Percentiles rank a stretch among this genome's conserved stretches.
Evolutionary conservation across 2,888 invertebrate genomes (phyloP).

Genomic region (Saturnia japonica): DNA sequence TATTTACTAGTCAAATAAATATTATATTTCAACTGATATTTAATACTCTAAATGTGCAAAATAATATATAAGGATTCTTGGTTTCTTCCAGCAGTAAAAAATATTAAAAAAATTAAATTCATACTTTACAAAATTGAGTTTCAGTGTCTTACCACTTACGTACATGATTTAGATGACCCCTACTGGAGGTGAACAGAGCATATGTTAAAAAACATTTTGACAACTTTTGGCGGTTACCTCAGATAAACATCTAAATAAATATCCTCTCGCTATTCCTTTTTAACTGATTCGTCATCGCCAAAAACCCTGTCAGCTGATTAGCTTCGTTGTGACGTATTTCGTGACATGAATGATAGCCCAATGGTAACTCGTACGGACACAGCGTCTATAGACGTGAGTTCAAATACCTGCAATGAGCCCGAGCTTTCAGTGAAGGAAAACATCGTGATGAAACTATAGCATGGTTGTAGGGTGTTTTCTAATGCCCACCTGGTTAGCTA

Average conservation of each 20-base stretch:
- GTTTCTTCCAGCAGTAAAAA: not conserved
- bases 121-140: not conserved
- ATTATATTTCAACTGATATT: not conserved
- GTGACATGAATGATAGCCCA: not conserved
- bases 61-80: too few species aligned
- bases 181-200: not conserved
- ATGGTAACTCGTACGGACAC: too few species aligned
- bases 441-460: too few species aligned
- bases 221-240: constrained; percentile 4
- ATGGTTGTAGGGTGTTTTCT: too few species aligned
- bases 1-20: too few species aligned
- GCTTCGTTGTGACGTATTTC: not conserved
- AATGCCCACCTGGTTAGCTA: too few species aligned
- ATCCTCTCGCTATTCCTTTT: not conserved
- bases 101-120: not conserved
- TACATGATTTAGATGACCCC: constrained; percentile 1
- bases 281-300: not conserved
- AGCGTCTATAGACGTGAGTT: too few species aligned
- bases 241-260: constrained; percentile 6
- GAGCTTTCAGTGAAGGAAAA: too few species aligned
- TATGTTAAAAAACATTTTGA: not conserved
- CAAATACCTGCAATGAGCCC: too few species aligned
- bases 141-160: not conserved
- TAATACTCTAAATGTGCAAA: not conserved
- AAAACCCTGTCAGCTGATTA: not conserved